Evolutionary conservation across 2,113 vertebrate species (phyloP).

Genomic region (Ictalurus furcatus): DNA sequence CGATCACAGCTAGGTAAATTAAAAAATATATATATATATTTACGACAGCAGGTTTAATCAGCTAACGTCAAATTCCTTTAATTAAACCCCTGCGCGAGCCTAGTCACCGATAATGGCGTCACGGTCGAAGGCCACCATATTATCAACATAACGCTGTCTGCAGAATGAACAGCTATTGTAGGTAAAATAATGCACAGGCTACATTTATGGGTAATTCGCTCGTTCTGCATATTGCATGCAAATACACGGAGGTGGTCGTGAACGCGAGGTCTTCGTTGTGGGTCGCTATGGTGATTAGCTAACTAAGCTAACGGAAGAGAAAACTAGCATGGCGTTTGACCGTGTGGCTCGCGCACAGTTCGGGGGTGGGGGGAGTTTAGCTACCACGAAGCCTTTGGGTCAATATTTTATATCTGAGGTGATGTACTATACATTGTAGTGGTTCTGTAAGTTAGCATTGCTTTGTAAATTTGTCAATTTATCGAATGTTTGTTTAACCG

Average conservation of each 20-base stretch:
- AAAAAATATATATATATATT: not conserved
- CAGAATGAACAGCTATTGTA: not conserved
- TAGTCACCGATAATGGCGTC: slow-evolving; percentile 46
- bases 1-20: no score
- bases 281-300: slow-evolving; percentile 36
- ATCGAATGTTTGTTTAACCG: not conserved
- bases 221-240: not conserved
- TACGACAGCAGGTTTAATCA: not conserved
- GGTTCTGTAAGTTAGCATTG: not conserved
- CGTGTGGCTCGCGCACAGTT: not conserved
- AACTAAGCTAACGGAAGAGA: not conserved
- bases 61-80: not conserved
- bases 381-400: not conserved
- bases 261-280: not conserved
- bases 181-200: no score
- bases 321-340: not conserved
- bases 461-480: not conserved
- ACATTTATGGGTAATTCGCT: no score
- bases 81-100: not conserved
- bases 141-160: not conserved
- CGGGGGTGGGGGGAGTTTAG: no score
- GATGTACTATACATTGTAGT: no score
- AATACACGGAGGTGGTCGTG: no score
- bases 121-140: slow-evolving; percentile 26
- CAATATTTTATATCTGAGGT: no score